phyloP scores from a whole-genome alignment of 1,140 invertebrate genomes.

The Leucophenga varia region DNA sequence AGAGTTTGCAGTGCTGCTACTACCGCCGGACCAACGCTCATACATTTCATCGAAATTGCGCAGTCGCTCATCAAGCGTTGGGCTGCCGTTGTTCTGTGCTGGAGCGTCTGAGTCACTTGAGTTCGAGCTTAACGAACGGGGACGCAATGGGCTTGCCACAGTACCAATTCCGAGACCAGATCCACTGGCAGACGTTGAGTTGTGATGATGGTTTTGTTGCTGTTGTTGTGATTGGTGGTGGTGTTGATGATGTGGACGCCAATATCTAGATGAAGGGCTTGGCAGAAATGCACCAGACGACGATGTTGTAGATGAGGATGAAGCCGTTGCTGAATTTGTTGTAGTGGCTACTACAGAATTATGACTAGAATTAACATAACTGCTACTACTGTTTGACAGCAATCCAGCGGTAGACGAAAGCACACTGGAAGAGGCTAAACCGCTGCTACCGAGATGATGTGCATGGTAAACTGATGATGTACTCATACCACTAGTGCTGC shows the following conservation, averaged over 20 bases:
- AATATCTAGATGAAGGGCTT: slow-evolving; percentile 43
- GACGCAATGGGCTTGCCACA: slow-evolving; percentile 61
- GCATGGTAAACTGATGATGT: slow-evolving; percentile 14
- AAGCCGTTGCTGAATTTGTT: slow-evolving; percentile 12
- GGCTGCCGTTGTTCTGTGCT: slow-evolving; percentile 60
- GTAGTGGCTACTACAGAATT: slow-evolving; percentile 21
- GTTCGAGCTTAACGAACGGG: slow-evolving; percentile 64
- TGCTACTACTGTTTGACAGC: slow-evolving; percentile 21
- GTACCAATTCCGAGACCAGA: slow-evolving; percentile 35
- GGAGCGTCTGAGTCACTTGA: slow-evolving; percentile 61
- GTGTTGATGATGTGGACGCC: slow-evolving; percentile 48
- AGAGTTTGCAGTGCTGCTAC: slow-evolving; percentile 39
- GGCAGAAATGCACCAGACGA: slow-evolving; percentile 30
- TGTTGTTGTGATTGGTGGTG: slow-evolving; percentile 47
- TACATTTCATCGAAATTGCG: slow-evolving; percentile 87
- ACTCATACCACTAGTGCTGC: slow-evolving; percentile 3
- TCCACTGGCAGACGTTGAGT: background rate
- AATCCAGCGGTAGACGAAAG: slow-evolving; percentile 1
- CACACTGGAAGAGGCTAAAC: slow-evolving; percentile 11
- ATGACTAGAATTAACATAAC: slow-evolving; percentile 49
- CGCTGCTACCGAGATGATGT: slow-evolving; percentile 1
- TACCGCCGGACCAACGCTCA: slow-evolving; percentile 82
- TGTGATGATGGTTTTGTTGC: slow-evolving; percentile 11
- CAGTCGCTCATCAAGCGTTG: slow-evolving; percentile 84
- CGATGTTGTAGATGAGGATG: slow-evolving; percentile 12